phyloP scores from a whole-genome alignment of 2,113 vertebrate genomes.

The Chauna torquata region DNA sequence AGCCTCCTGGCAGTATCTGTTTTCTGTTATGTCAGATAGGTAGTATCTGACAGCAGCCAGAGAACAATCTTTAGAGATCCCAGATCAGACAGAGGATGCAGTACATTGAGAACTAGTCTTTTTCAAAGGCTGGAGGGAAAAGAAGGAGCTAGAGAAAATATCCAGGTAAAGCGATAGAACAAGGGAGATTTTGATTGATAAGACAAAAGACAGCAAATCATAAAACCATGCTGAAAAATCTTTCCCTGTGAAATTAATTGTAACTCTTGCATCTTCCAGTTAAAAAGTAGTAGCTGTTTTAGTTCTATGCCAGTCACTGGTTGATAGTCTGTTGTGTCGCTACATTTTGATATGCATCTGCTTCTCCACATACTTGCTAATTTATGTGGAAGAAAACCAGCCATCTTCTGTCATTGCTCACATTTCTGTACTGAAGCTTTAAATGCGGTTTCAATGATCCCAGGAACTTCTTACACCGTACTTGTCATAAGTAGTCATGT shows the following conservation, averaged over 20 bases:
- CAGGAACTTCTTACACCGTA: neutral
- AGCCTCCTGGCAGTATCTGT: neutral
- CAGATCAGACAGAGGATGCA: neutral
- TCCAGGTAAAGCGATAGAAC: neutral
- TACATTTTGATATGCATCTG: neutral
- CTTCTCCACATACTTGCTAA: neutral
- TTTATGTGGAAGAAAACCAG: neutral
- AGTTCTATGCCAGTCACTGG: neutral
- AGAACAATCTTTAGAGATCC: neutral
- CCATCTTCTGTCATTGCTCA: neutral
- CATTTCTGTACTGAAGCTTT: neutral
- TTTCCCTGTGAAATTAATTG: neutral
- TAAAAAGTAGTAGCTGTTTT: neutral
- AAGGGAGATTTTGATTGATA: neutral
- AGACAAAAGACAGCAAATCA: neutral
- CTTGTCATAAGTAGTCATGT: neutral
- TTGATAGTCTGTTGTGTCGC: neutral
- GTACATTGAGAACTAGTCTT: neutral
- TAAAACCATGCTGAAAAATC: neutral
- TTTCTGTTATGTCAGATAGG: neutral
- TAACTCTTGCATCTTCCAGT: neutral
- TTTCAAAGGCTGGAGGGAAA: neutral
- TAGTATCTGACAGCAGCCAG: neutral
- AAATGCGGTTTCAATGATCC: neutral
- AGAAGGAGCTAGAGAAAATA: neutral